phyloP scores from a whole-genome alignment of 2,113 vertebrate species.

The Epinephelus moara region DNA sequence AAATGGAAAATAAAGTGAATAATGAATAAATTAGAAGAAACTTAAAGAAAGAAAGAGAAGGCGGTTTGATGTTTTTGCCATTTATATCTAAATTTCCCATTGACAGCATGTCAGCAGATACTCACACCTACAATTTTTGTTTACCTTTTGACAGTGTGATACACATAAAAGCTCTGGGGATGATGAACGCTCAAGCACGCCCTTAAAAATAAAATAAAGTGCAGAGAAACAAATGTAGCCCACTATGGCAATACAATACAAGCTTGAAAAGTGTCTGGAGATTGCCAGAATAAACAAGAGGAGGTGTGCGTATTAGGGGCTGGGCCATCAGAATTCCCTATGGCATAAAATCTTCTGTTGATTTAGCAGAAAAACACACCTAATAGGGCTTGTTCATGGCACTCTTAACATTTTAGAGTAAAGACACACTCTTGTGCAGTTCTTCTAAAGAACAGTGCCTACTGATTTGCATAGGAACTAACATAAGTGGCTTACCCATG shows the following conservation, averaged over 20 bases:
- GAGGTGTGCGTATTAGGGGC: not conserved
- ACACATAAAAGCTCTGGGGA: not conserved
- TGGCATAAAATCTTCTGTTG: not conserved
- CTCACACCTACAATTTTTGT: not conserved
- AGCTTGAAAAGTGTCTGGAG: conserved; percentile 11
- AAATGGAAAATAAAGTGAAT: conserved; percentile 5
- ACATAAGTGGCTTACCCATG: not conserved
- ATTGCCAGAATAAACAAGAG: not conserved
- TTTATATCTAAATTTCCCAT: not conserved
- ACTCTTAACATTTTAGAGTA: not conserved
- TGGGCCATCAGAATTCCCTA: not conserved
- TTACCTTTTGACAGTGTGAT: not conserved
- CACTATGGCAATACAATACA: not conserved
- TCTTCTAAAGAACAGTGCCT: not conserved
- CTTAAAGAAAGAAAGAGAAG: not conserved
- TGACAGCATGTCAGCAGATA: not conserved
- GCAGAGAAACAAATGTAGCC: not conserved
- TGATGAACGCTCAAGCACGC: not conserved
- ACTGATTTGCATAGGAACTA: not conserved
- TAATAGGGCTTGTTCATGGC: not conserved
- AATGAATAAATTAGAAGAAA: not conserved
- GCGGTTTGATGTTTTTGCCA: not conserved
- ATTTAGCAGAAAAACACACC: conserved; percentile 12
- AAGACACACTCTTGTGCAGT: not conserved
- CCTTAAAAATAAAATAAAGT: conserved; percentile 10